Conservation (phyloP, 30 jellyfish, hydroid and myxozoan genomes). For the Catostylus mosaicus region DNA sequence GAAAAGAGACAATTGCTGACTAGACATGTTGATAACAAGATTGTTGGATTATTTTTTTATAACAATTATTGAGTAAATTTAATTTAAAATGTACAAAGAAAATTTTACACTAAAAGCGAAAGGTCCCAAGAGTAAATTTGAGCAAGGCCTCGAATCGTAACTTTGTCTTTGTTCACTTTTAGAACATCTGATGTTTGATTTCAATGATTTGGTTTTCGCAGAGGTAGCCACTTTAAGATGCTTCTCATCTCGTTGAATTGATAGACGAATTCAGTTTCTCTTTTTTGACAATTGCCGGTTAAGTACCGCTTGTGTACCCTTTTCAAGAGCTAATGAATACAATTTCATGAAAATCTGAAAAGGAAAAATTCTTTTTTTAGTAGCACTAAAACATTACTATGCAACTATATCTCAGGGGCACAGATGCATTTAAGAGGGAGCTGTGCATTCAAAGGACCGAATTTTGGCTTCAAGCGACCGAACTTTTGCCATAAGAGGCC, state of each 20-base stretch:
- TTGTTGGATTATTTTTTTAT: neutral
- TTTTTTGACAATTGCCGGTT: conserved; percentile 63
- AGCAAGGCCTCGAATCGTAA: neutral
- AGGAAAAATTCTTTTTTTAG: neutral
- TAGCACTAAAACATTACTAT: too few species aligned
- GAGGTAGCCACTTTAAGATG: neutral
- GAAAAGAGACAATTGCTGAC: too few species aligned
- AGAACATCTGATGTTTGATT: neutral
- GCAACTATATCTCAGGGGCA: neutral
- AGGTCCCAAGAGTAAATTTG: neutral
- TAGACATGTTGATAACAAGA: too few species aligned
- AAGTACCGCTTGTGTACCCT: conserved; percentile 93
- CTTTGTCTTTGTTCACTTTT: neutral
- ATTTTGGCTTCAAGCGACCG: neutral
- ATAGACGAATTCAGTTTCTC: neutral
- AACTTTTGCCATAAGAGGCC: neutral
- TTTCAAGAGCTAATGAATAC: conserved; percentile 69
- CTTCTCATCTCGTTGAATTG: neutral
- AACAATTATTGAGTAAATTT: neutral
- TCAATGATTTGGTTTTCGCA: neutral
- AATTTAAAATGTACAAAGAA: neutral
- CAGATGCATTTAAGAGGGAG: neutral
- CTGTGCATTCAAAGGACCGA: neutral
- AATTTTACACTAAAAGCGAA: neutral
- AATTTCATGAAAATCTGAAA: conserved; percentile 74